These are phyloP conservation scores for Lasioglossum pauxillum DNA, from an alignment of 2,888 invertebrate species.

Conservation along the genomic window DNA sequence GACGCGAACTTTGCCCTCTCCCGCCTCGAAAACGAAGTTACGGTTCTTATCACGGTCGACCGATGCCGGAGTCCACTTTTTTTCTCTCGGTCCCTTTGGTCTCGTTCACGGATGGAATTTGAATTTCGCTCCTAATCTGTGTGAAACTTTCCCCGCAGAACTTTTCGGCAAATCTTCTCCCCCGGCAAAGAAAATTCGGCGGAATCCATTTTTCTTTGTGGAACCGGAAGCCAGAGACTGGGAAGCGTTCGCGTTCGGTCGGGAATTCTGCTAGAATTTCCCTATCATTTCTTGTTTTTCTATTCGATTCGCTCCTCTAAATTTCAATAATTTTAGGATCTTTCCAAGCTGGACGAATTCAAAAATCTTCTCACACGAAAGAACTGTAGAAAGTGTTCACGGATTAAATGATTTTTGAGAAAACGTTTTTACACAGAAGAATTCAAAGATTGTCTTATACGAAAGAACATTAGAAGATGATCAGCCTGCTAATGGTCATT, in stretches of 20 bases:
- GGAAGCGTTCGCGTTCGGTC: not conserved
- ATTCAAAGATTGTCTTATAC: too few relatives aligned
- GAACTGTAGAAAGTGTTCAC: too few relatives aligned
- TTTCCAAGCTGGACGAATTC: too few relatives aligned
- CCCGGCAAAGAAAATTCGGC: not conserved
- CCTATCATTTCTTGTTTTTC: not conserved
- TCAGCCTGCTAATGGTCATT: too few relatives aligned
- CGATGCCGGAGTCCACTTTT: constrained; percentile 46
- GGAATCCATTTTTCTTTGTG: not conserved
- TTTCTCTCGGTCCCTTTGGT: not conserved
- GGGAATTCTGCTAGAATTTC: not conserved
- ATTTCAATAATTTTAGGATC: not conserved
- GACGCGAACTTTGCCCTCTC: constrained; percentile 66
- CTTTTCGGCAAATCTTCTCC: constrained; percentile 6
- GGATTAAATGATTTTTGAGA: too few relatives aligned
- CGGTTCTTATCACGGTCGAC: constrained; percentile 57
- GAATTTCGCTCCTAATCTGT: constrained; percentile 20
- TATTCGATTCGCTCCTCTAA: not conserved
- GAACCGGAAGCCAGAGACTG: not conserved
- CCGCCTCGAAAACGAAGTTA: constrained; percentile 53
- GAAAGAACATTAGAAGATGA: too few relatives aligned
- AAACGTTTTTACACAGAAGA: too few relatives aligned
- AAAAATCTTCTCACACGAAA: too few relatives aligned
- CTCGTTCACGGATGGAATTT: constrained; percentile 11
- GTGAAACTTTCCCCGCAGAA: not conserved